phyloP scores from a whole-genome alignment of 2,888 invertebrate genomes.

The Suillia variegata region DNA sequence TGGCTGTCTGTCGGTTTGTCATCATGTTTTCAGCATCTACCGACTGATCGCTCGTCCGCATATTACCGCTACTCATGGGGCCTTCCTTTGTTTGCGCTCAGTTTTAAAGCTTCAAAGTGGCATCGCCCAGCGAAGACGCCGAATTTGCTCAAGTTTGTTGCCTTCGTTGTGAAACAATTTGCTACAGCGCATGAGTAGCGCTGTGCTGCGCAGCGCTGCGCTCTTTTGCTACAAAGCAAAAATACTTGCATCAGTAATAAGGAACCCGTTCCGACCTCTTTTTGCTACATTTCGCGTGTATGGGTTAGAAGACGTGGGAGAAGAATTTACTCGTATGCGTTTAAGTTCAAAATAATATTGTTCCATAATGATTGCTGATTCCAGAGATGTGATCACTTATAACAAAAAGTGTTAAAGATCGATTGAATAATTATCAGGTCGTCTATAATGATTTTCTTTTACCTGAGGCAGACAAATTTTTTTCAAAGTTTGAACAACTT shows the following conservation, averaged over 20 bases:
- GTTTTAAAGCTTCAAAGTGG: no score
- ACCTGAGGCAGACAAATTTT: no score
- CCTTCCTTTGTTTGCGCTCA: neutral
- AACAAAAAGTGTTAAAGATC: no score
- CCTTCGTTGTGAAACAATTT: neutral
- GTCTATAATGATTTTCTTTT: no score
- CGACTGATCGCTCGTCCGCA: neutral
- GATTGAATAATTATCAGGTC: no score
- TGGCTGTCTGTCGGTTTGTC: neutral
- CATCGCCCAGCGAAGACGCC: no score
- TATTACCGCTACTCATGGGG: conserved; percentile 5
- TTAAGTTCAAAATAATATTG: neutral
- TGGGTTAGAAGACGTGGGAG: conserved; percentile 12
- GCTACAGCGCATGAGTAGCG: no score
- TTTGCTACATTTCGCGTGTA: no score
- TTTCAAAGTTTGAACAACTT: no score
- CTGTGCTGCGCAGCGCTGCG: neutral
- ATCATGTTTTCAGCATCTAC: neutral
- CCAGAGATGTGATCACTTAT: no score
- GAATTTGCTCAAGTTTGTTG: neutral
- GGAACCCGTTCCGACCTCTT: conserved; percentile 2
- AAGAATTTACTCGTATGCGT: neutral
- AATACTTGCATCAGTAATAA: conserved; percentile 13
- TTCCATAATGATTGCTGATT: no score
- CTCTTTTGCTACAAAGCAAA: neutral